A percentile compares a stretch with the other conserved stretches of the same genome.
Evolutionary conservation across 2,888 invertebrate genomes (phyloP).

Genomic region (Nysson spinosus): DNA sequence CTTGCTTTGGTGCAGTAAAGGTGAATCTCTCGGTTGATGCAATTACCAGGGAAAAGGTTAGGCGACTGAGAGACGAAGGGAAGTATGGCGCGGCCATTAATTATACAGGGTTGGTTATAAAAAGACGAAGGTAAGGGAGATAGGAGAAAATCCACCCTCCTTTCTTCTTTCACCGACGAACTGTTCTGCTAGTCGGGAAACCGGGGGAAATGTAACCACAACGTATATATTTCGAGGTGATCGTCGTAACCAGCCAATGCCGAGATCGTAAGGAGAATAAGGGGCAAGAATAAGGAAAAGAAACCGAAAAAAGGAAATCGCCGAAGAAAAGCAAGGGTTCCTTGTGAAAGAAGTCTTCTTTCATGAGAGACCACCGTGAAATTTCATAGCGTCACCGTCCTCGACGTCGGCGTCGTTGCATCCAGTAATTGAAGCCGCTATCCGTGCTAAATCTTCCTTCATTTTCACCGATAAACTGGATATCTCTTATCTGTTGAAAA

Average conservation of each 20-base stretch:
- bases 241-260: constrained; percentile 2
- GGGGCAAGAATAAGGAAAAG: not conserved
- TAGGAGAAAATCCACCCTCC: constrained; percentile 23
- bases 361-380: constrained; percentile 24
- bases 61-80: constrained; percentile 22
- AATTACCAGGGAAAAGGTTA: constrained; percentile 44
- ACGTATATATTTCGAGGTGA: constrained; percentile 24
- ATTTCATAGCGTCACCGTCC: too few relatives aligned
- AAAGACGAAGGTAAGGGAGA: constrained; percentile 9
- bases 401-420: not conserved
- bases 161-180: too few relatives aligned
- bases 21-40: constrained; percentile 32
- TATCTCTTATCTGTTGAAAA: constrained; percentile 45
- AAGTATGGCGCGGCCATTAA: constrained; percentile 42
- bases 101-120: constrained; percentile 33
- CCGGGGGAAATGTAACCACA: not conserved
- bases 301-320: not conserved
- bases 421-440: constrained; percentile 32
- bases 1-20: constrained; percentile 22
- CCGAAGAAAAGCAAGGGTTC: too few relatives aligned
- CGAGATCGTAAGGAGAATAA: not conserved
- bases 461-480: constrained; percentile 42
- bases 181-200: not conserved
- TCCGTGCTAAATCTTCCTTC: constrained; percentile 27
- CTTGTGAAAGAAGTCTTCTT: constrained; percentile 1